A percentile compares a stretch with the other conserved stretches of the same genome.
These are phyloP conservation scores for Aphelocoma californica DNA, from an alignment of 2,797 vertebrate species.

Conservation along the genomic window DNA sequence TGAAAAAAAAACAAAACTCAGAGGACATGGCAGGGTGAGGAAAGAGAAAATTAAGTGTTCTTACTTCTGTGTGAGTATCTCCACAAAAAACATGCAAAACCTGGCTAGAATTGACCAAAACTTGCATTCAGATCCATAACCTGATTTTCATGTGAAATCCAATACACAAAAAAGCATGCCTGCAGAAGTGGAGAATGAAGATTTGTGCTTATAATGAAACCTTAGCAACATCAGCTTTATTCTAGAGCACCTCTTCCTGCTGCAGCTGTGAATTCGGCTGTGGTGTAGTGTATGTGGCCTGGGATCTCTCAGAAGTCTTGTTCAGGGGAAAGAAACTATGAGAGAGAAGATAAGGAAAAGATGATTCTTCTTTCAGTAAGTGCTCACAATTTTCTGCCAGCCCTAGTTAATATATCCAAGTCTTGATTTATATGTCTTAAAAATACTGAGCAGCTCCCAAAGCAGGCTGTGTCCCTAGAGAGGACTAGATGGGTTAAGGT, in stretches of 20 bases:
- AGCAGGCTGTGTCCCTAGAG: slow-evolving; percentile 28
- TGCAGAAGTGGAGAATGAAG: neutral
- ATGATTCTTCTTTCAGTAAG: neutral
- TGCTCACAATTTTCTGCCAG: neutral
- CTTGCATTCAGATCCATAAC: neutral
- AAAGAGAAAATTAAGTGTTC: neutral
- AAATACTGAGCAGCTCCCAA: slow-evolving; percentile 10
- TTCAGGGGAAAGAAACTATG: neutral
- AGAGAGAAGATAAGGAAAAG: neutral
- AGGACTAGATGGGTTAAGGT: slow-evolving; percentile 15
- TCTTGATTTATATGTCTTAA: slow-evolving; percentile 46
- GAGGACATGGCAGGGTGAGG: neutral
- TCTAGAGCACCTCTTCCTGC: neutral
- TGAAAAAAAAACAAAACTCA: neutral
- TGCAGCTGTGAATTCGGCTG: neutral
- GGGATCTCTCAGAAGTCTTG: neutral
- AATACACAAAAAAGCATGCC: neutral
- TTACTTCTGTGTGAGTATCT: neutral
- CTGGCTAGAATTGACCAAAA: neutral
- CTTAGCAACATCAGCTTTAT: neutral
- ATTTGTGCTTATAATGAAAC: neutral
- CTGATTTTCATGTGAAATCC: neutral
- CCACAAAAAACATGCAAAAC: neutral
- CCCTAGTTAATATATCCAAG: neutral
- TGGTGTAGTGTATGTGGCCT: neutral